These are phyloP conservation scores for Drosophila nigritarsus DNA, from an alignment of 2,888 invertebrate species.

Conservation along the genomic window DNA sequence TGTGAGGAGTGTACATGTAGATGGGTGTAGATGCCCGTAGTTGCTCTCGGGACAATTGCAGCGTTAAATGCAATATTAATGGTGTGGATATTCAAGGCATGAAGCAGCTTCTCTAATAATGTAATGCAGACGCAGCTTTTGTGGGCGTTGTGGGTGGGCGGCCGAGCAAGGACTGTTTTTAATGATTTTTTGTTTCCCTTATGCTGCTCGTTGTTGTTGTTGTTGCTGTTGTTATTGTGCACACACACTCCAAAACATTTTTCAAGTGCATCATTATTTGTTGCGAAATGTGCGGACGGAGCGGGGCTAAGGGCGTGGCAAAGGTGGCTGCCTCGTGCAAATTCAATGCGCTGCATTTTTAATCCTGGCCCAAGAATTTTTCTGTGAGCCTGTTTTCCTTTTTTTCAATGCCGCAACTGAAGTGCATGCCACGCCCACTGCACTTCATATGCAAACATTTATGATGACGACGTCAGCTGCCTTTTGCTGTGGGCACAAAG, in stretches of 20 bases:
- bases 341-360: slow-evolving; percentile 80
- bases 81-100: slow-evolving; percentile 57
- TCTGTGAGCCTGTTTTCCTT: slow-evolving; percentile 8
- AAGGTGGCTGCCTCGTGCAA: slow-evolving; percentile 57
- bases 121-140: slow-evolving; percentile 36
- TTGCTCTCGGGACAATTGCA: slow-evolving; percentile 78
- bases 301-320: slow-evolving; percentile 17
- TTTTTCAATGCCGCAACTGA: slow-evolving; percentile 76
- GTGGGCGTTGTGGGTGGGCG: slow-evolving; percentile 13
- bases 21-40: slow-evolving; percentile 13
- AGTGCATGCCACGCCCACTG: slow-evolving; percentile 72
- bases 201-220: slow-evolving; percentile 21
- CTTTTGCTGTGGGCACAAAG: slow-evolving; percentile 61
- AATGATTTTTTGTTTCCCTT: slow-evolving; percentile 63
- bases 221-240: slow-evolving; percentile 38
- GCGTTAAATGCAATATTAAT: slow-evolving; percentile 81
- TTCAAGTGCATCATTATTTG: slow-evolving; percentile 81
- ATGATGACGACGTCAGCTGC: slow-evolving; percentile 61
- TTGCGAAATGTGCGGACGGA: slow-evolving; percentile 58
- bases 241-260: slow-evolving; percentile 65
- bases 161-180: slow-evolving; percentile 48
- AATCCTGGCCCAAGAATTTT: slow-evolving; percentile 72
- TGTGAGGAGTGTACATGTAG: slow-evolving; percentile 9
- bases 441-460: slow-evolving; percentile 79
- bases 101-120: slow-evolving; percentile 59